Evolutionary conservation across 2,113 vertebrate genomes (phyloP), one percentile per base, ranked within the genome.

Genomic region (Corynorhinus townsendii): DNA sequence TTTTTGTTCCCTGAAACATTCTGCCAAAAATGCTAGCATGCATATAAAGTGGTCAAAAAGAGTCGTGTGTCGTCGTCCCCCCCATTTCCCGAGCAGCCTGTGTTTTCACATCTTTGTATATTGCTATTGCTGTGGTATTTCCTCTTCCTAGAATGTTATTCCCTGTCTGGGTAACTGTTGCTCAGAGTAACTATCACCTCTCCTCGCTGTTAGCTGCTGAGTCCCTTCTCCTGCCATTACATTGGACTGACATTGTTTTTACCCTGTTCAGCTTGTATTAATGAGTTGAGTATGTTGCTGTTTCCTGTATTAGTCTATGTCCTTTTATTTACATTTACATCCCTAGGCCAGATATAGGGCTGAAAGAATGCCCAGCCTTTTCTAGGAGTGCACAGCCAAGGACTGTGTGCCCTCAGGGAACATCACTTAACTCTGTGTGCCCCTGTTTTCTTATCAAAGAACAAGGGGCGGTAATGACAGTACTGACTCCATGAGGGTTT

Each of bases 71-170:
- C n/a, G n/a, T n/a, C n/a, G n/a, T n/a, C n/a, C n/a, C n/a, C n/a
- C n/a, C n/a, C n/a, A n/a, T 66, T 95, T 95, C 81, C 59, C 66
- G 52, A 90, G 35, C 45, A 77, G 14, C 24, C 76, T 83, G 26
- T 56, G 35, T 71, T 77, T 92, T 86, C 30, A 89, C 81, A 43
- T 49, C 68, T 92, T 94, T 94, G 26, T 89, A 7, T 59, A 54
- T 92, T 92, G 43, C 38, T 59, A 54, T 92, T 92, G 43, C 38
- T 62, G n/a, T 85, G 56, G 45, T 89, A 82, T 80, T 91, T 94
- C 59, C 43, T 94, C 86, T 64, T 82, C 40, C 20, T 92, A 56
- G 75, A 86, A 49, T 47, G 24, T 59, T 73, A 40, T 76, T 94
- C 40, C 91, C 88, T 84, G 49, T 11, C 43, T 49, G 35, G 30